These are phyloP conservation scores for Propithecus coquereli DNA, from an alignment of 2,113 vertebrate species.

Conservation along the genomic window DNA sequence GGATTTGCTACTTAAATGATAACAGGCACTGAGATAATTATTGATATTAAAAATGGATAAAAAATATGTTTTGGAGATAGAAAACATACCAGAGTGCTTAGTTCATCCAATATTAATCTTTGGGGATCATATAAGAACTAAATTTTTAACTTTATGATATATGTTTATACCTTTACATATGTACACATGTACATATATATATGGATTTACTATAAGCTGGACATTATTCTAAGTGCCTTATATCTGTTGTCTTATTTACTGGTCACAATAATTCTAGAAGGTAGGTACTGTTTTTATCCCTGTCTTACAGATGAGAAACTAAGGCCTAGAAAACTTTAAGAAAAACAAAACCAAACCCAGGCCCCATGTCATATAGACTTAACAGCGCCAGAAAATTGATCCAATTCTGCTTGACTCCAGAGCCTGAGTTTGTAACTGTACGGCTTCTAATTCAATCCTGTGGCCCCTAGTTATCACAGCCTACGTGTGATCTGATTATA, in stretches of 20 bases:
- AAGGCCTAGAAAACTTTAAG: neutral
- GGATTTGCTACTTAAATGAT: neutral
- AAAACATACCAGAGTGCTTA: constrained; percentile 6
- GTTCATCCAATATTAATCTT: neutral
- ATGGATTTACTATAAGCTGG: neutral
- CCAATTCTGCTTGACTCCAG: neutral
- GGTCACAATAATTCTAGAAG: neutral
- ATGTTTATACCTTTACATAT: neutral
- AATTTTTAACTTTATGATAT: neutral
- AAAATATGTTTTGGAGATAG: constrained; percentile 3
- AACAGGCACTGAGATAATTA: neutral
- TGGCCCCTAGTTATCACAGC: neutral
- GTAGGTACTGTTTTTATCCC: neutral
- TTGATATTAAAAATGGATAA: constrained; percentile 28
- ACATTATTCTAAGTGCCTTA: constrained; percentile 2
- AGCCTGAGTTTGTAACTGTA: neutral
- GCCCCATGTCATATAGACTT: neutral
- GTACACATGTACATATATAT: neutral
- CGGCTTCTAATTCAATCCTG: neutral
- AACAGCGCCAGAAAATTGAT: neutral
- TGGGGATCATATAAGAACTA: neutral
- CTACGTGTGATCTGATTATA: neutral
- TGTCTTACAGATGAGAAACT: neutral
- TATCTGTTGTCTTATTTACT: neutral
- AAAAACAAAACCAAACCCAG: neutral